Conservation (phyloP, 2,113 vertebrate genomes). For the Nesogale talazaci region DNA sequence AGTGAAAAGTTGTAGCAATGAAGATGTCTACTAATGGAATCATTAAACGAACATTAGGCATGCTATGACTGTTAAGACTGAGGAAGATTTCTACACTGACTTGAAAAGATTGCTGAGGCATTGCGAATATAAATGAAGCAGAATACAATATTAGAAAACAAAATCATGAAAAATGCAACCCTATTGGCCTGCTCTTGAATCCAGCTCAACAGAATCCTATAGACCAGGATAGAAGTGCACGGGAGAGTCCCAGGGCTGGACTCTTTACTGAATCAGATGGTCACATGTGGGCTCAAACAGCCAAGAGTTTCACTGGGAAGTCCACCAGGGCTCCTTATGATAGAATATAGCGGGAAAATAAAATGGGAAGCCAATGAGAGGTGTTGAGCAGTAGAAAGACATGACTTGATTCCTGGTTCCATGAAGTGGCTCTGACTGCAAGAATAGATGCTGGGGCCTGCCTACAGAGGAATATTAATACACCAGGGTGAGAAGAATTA, state of each 20-base stretch:
- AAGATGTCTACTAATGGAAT: neutral
- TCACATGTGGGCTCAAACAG: no score
- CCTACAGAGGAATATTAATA: neutral
- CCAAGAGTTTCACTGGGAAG: no score
- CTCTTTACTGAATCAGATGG: no score
- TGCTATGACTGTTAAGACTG: neutral
- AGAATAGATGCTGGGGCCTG: neutral
- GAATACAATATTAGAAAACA: neutral
- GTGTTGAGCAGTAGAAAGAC: neutral
- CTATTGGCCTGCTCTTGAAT: no score
- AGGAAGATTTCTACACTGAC: neutral
- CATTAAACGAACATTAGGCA: neutral
- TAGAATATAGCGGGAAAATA: neutral
- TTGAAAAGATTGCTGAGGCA: slow-evolving; percentile 10
- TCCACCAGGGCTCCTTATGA: neutral
- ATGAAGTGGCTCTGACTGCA: neutral
- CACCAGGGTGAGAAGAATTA: slow-evolving; percentile 28
- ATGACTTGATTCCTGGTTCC: neutral
- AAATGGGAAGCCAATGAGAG: slow-evolving; percentile 6
- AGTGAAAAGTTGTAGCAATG: neutral
- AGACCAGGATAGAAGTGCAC: no score
- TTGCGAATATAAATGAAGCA: neutral
- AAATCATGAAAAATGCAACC: no score
- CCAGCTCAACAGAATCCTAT: no score
- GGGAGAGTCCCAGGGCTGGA: no score